Evolutionary conservation across 2,888 invertebrate species (phyloP).

Genomic region (Philaethria dido): DNA sequence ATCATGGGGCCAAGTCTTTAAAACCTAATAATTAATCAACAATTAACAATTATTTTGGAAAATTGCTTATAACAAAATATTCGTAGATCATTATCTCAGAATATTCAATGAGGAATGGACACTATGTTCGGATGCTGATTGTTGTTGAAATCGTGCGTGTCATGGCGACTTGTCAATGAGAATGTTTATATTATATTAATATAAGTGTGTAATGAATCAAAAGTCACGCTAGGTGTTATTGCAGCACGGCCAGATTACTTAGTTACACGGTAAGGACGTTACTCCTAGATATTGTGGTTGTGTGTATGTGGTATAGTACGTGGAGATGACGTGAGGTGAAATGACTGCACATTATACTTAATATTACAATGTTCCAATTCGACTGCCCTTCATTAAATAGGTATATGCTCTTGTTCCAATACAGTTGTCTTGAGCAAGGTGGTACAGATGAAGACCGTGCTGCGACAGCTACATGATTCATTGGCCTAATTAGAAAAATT

Average conservation of each 20-base stretch:
- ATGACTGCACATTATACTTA: slow-evolving; percentile 1
- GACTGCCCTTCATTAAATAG: background rate
- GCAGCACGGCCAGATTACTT: slow-evolving; percentile 6
- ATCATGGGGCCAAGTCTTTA: slow-evolving; percentile 72
- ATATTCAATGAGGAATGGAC: slow-evolving; percentile 21
- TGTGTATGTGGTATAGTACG: background rate
- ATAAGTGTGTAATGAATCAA: slow-evolving; percentile 9
- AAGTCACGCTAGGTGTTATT: slow-evolving; percentile 3
- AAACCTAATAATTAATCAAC: slow-evolving; percentile 71
- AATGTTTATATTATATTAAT: slow-evolving; percentile 3
- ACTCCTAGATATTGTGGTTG: background rate
- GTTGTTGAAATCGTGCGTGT: slow-evolving; percentile 8
- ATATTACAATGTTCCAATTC: background rate
- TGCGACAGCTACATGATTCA: slow-evolving; percentile 16
- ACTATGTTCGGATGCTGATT: slow-evolving; percentile 15
- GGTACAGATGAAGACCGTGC: slow-evolving; percentile 12
- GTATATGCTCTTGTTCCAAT: background rate
- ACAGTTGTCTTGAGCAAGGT: slow-evolving; percentile 20
- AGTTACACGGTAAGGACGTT: background rate
- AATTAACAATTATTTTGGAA: slow-evolving; percentile 62
- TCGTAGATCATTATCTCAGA: slow-evolving; percentile 32
- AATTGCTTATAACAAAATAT: slow-evolving; percentile 36
- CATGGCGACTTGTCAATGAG: background rate
- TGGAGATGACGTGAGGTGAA: slow-evolving; percentile 7
- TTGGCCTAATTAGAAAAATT: slow-evolving; percentile 30